Conservation (phyloP, 1,140 invertebrate species). For the Plectus sambesii region DNA sequence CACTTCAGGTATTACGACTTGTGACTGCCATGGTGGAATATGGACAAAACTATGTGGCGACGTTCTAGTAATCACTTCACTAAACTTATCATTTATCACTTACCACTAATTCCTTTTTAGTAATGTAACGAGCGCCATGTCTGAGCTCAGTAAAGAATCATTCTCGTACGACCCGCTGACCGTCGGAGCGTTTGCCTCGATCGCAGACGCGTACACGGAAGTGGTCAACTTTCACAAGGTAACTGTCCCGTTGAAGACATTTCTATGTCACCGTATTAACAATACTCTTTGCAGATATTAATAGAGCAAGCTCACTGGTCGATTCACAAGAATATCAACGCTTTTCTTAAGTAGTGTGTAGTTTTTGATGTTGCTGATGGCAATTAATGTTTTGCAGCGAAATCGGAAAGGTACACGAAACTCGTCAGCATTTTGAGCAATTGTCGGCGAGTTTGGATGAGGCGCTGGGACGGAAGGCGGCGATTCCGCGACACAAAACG, state of each 20-base stretch:
- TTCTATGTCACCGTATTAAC: no score
- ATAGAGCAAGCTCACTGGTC: no score
- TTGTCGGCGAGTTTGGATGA: slow-evolving; percentile 34
- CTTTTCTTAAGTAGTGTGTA: no score
- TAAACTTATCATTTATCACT: slow-evolving; percentile 8
- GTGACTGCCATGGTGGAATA: slow-evolving; percentile 22
- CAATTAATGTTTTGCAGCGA: no score
- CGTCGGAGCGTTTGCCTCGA: slow-evolving; percentile 20
- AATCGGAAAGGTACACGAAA: slow-evolving; percentile 32
- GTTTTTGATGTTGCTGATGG: no score
- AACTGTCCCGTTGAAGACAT: no score
- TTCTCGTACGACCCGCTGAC: slow-evolving; percentile 19
- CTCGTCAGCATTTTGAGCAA: slow-evolving; percentile 29
- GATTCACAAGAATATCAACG: no score
- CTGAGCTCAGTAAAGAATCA: slow-evolving; percentile 30
- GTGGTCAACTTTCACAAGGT: slow-evolving; percentile 33
- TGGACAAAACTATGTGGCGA: slow-evolving; percentile 27
- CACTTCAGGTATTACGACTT: slow-evolving; percentile 19
- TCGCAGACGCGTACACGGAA: slow-evolving; percentile 38
- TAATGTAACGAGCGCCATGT: slow-evolving; percentile 30
- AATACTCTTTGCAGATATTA: no score
- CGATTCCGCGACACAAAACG: slow-evolving; percentile 28
- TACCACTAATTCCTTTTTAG: slow-evolving; percentile 16
- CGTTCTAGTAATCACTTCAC: slow-evolving; percentile 22
- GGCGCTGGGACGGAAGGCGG: slow-evolving; percentile 34